phyloP scores from a whole-genome alignment of 2,888 invertebrate genomes.

The Leptopilina myrica region DNA sequence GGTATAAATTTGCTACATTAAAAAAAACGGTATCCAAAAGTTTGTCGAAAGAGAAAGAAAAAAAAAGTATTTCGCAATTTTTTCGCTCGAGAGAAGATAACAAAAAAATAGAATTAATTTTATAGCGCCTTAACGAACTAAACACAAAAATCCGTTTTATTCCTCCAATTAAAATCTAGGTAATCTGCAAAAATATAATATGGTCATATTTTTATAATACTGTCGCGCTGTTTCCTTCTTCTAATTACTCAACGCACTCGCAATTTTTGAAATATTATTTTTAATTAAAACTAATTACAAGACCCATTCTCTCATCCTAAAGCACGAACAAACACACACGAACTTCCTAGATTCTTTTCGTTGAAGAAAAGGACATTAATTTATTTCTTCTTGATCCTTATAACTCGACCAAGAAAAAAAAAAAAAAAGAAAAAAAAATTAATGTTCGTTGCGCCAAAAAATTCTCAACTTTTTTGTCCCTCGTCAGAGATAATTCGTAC shows the following conservation, averaged over 20 bases:
- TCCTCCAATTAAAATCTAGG: neutral
- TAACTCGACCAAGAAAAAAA: neutral
- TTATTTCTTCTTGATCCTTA: constrained; percentile 30
- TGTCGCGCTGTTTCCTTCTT: constrained; percentile 10
- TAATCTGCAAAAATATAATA: neutral
- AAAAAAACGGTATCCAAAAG: no score
- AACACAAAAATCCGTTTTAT: constrained; percentile 7
- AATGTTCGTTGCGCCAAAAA: neutral
- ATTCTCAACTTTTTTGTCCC: constrained; percentile 11
- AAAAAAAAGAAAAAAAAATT: constrained; percentile 15
- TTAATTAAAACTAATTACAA: constrained; percentile 10
- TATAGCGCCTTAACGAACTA: neutral
- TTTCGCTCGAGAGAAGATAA: no score
- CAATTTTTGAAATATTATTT: constrained; percentile 5
- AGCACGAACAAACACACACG: neutral
- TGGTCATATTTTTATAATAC: neutral
- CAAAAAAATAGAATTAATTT: neutral
- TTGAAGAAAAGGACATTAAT: constrained; percentile 5
- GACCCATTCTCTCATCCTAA: neutral
- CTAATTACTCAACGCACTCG: constrained; percentile 4
- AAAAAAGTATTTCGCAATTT: no score
- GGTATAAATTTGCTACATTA: no score
- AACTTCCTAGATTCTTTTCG: constrained; percentile 3
- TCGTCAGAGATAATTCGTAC: constrained; percentile 27
- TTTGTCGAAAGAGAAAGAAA: no score